Evolutionary conservation across 2,113 vertebrate species (phyloP).

Genomic region (Panthera leo): DNA sequence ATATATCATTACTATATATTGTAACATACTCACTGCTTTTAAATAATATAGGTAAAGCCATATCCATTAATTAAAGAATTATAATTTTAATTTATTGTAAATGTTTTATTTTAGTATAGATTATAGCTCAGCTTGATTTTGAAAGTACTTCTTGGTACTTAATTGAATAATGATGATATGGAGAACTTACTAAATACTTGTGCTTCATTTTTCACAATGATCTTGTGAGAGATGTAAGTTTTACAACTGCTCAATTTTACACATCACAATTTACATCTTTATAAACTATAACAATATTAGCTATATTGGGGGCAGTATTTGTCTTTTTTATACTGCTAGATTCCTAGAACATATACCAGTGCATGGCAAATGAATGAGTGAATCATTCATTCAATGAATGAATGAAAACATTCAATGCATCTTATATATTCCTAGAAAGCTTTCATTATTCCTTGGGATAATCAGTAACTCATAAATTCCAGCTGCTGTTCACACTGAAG

Average conservation of each 20-base stretch:
- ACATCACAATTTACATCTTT: background rate
- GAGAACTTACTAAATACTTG: background rate
- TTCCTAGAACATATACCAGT: background rate
- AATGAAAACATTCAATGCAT: background rate
- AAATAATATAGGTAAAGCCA: background rate
- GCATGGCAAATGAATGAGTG: background rate
- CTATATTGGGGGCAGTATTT: background rate
- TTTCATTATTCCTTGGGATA: background rate
- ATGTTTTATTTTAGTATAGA: background rate
- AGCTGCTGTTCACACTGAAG: background rate
- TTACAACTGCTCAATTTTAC: background rate
- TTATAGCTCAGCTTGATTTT: slow-evolving; percentile 20
- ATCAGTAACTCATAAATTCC: background rate
- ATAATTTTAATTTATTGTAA: background rate
- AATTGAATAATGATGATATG: background rate
- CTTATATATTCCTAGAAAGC: background rate
- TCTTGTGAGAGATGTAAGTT: background rate
- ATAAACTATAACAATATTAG: background rate
- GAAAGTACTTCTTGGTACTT: background rate
- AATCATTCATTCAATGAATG: no score
- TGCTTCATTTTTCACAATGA: background rate
- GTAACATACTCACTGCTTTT: background rate
- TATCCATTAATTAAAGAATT: background rate
- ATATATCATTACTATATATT: background rate
- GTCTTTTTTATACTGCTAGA: background rate